Evolutionary conservation across 2,797 vertebrate species (phyloP).

Genomic region (Lates japonicus): DNA sequence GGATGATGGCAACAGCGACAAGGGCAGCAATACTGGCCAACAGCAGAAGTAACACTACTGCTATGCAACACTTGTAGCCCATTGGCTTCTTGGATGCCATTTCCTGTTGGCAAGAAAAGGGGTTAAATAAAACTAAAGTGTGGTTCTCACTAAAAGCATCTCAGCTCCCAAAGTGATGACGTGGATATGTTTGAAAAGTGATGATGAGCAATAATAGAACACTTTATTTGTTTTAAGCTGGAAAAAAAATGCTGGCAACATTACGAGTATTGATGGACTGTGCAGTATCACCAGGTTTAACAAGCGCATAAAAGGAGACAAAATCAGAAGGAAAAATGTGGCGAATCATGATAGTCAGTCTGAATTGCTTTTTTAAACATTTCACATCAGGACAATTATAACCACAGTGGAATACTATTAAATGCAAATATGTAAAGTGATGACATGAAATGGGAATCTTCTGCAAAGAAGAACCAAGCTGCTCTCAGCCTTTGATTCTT

Average conservation of each 20-base stretch:
- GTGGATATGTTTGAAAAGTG: conserved; percentile 29
- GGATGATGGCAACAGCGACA: conserved; percentile 89
- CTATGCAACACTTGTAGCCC: conserved; percentile 86
- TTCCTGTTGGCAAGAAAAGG: conserved; percentile 65
- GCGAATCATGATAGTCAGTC: not conserved
- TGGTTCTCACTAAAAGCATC: conserved; percentile 56
- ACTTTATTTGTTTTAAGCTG: conserved; percentile 13
- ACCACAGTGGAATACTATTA: not conserved
- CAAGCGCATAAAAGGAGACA: not conserved
- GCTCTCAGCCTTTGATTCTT: not conserved
- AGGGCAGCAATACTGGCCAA: conserved; percentile 90
- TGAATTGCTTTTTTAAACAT: not conserved
- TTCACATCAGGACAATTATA: not conserved
- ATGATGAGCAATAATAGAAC: conserved; percentile 32
- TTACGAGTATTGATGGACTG: not conserved
- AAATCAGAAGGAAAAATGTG: not conserved
- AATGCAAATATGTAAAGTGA: not conserved
- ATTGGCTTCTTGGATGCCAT: conserved; percentile 77
- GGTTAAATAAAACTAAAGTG: not conserved
- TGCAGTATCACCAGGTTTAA: not conserved
- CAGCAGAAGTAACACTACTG: conserved; percentile 86
- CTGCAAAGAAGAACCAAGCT: not conserved
- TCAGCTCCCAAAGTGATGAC: conserved; percentile 38
- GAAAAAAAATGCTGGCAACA: not conserved
- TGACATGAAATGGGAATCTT: not conserved